Conservation (phyloP, 2,113 vertebrate genomes). For the Callocephalon fimbriatum region DNA sequence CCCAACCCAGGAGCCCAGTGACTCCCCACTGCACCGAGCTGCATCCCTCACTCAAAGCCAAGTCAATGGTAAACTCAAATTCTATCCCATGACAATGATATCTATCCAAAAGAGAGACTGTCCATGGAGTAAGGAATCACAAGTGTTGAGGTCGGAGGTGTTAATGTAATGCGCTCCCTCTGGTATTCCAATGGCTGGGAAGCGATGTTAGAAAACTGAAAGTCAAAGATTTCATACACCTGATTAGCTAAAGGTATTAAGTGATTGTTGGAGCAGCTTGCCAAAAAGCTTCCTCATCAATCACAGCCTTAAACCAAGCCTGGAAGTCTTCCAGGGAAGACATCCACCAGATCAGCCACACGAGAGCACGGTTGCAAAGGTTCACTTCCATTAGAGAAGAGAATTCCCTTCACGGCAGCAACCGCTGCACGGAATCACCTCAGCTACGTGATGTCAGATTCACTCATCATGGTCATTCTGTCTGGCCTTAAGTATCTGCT, state of each 20-base stretch:
- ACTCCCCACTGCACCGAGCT: accelerated
- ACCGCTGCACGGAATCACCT: not conserved
- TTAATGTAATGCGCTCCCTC: not conserved
- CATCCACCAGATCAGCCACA: not conserved
- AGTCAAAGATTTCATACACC: not conserved
- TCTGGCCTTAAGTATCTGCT: not conserved
- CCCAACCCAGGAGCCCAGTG: not conserved
- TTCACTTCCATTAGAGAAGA: not conserved
- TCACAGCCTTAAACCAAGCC: not conserved
- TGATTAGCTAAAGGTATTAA: not conserved
- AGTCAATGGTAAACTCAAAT: not conserved
- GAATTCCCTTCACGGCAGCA: not conserved
- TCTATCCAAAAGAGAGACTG: not conserved
- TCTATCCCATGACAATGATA: not conserved
- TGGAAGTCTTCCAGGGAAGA: not conserved
- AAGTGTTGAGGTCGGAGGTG: not conserved
- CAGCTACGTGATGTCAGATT: not conserved
- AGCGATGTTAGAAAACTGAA: not conserved
- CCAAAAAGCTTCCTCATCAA: not conserved
- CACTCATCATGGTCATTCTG: not conserved
- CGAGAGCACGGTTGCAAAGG: not conserved
- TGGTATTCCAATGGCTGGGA: not conserved
- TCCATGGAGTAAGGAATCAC: not conserved
- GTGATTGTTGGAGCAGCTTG: not conserved
- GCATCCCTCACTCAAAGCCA: not conserved